A percentile compares a stretch with the other conserved stretches of the same genome.
Conservation (phyloP, 2,888 invertebrate genomes). For the Metopia argyrocephala region DNA sequence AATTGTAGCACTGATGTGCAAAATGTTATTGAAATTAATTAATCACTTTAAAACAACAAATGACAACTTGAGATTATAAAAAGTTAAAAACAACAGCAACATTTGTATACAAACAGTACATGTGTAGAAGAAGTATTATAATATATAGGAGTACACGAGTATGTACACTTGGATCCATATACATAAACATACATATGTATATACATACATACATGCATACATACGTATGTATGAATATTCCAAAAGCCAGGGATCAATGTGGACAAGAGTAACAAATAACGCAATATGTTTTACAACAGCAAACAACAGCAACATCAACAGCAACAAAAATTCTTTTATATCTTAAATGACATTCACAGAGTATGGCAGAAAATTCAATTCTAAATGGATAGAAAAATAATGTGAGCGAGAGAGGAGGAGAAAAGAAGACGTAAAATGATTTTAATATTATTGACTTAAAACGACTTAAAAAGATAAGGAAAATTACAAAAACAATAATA, state of each 20-base stretch:
- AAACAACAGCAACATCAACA: constrained; percentile 44
- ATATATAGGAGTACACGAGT: not conserved
- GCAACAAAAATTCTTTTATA: constrained; percentile 21
- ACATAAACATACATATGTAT: too few relatives aligned
- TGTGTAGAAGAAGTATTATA: not conserved
- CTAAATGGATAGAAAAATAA: constrained; percentile 49
- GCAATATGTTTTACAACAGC: constrained; percentile 63
- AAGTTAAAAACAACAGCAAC: constrained; percentile 26
- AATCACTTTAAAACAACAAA: constrained; percentile 64
- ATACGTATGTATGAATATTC: too few relatives aligned
- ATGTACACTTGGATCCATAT: too few relatives aligned
- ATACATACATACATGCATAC: too few relatives aligned
- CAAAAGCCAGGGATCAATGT: constrained; percentile 1
- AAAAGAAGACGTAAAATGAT: constrained; percentile 44
- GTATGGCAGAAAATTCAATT: not conserved
- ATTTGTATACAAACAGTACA: not conserved
- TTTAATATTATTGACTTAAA: constrained; percentile 64
- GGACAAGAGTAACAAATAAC: constrained; percentile 55
- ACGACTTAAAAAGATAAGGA: constrained; percentile 65
- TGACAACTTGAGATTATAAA: constrained; percentile 58
- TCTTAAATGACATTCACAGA: not conserved
- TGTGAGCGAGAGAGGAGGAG: constrained; percentile 36
- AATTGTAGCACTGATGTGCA: constrained; percentile 63
- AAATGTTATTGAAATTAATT: constrained; percentile 65
- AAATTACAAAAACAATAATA: constrained; percentile 44